Evolutionary conservation across 2,888 invertebrate genomes (phyloP), one percentile per base, ranked within the genome.

Genomic region (Tromatobia lineatoria): DNA sequence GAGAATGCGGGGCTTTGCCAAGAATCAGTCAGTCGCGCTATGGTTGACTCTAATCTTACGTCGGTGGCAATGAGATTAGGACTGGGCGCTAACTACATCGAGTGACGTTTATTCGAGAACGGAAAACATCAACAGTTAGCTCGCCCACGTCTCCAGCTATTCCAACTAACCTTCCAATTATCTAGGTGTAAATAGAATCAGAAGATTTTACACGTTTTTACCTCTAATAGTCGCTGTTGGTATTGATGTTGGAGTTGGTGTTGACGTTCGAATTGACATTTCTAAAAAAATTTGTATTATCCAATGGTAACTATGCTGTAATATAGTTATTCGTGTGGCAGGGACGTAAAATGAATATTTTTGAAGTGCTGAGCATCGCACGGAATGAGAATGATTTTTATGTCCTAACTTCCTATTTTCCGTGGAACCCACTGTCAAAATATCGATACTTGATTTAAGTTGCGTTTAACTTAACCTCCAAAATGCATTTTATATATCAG

Each of bases 211-310:
- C 61, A 20, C 18, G 13, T 20, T 42, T 42, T 47, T 50, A 75
- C 78, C 7, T 3, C 54, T 38, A 6, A 50, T 6, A n/a, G 18
- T 29, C 45, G 54, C n/a, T 20, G 8, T 42, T 50, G 18, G 38
- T 11, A 6, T 61, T 61, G 34, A 11, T 18, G 38, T 70, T 73
- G 34, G 25, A 25, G 50, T 75, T 76, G 67, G 38, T 47, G 50
- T 85, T 83, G 38, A 29, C 10, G 70, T 87, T 87, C n/a, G 76
- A 23, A 52, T 87, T 87, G 23, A 50, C 84, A 34, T 75, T 79
- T 50, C 85, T 79, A 23, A 15, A 70, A 50, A 73, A 73, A 25
- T 42, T 15, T 47, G 47, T 47, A 15, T 15, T 15, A 47, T 11
- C 4, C n/a, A 47, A 15, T 47, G 15, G 6, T 47, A 38, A 6